Evolutionary conservation across 2,113 vertebrate genomes (phyloP).

Genomic region (Morone chrysops): DNA sequence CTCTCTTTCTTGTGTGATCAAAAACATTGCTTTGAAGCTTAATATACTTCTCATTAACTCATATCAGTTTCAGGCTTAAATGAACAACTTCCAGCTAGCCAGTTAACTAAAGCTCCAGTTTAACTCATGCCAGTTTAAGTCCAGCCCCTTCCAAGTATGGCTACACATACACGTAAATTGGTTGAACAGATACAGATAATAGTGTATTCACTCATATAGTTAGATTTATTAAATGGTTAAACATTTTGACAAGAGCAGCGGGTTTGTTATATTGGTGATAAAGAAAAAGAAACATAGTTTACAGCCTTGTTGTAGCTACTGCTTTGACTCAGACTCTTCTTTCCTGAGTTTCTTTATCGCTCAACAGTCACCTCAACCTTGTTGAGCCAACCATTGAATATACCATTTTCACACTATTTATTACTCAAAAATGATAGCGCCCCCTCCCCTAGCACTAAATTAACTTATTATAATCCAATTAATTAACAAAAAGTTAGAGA

Average conservation of each 20-base stretch:
- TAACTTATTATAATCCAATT: conserved; percentile 58
- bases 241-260: not conserved
- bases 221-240: not conserved
- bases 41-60: too few species aligned
- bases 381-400: conserved; percentile 31
- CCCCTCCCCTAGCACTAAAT: conserved; percentile 35
- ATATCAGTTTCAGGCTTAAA: too few species aligned
- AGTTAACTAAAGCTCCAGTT: too few species aligned
- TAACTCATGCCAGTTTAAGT: too few species aligned
- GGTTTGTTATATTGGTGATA: not conserved
- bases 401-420: conserved; percentile 13
- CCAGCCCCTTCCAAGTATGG: too few species aligned
- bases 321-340: not conserved
- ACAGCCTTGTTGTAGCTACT: not conserved
- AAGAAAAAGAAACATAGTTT: conserved; percentile 1
- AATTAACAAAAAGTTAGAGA: conserved; percentile 54
- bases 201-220: too few species aligned
- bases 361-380: conserved; percentile 28
- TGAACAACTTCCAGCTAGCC: too few species aligned
- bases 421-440: conserved; percentile 57
- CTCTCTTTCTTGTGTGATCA: too few species aligned
- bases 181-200: too few species aligned
- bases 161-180: too few species aligned
- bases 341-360: conserved; percentile 9
- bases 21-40: too few species aligned